These are phyloP conservation scores for Diachasmimorpha longicaudata DNA, from an alignment of 1,140 invertebrate genomes.

Conservation along the genomic window DNA sequence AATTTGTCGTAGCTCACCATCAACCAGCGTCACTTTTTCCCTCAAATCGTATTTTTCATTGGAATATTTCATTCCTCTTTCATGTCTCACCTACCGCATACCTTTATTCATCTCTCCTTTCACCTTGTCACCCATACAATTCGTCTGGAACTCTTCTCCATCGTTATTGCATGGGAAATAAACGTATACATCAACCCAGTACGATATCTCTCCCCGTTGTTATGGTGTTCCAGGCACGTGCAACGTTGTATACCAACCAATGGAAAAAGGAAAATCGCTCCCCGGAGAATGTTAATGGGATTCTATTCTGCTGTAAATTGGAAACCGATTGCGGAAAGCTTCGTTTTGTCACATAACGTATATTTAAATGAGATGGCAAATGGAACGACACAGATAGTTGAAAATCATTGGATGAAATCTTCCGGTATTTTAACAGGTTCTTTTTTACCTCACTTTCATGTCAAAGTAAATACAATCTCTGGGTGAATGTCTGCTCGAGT, in stretches of 20 bases:
- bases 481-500: neutral
- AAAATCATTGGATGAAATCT: neutral
- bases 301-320: constrained; percentile 53
- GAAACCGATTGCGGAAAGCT: constrained; percentile 42
- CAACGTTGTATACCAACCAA: neutral
- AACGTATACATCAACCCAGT: constrained; percentile 3
- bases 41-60: neutral
- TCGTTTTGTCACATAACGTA: constrained; percentile 14
- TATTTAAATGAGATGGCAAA: neutral
- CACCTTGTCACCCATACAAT: constrained; percentile 4
- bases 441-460: neutral
- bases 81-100: neutral
- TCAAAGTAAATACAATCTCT: neutral
- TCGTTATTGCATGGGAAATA: neutral
- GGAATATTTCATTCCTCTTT: neutral
- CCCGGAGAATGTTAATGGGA: constrained; percentile 49
- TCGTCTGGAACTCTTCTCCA: neutral
- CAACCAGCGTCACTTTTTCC: neutral
- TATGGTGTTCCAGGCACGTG: neutral
- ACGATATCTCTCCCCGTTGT: neutral
- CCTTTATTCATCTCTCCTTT: constrained; percentile 21
- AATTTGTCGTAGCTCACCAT: no score
- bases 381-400: neutral
- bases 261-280: neutral
- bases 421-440: neutral